These are phyloP conservation scores for Cheilosia vulpina DNA, from an alignment of 2,888 invertebrate species.

Conservation along the genomic window DNA sequence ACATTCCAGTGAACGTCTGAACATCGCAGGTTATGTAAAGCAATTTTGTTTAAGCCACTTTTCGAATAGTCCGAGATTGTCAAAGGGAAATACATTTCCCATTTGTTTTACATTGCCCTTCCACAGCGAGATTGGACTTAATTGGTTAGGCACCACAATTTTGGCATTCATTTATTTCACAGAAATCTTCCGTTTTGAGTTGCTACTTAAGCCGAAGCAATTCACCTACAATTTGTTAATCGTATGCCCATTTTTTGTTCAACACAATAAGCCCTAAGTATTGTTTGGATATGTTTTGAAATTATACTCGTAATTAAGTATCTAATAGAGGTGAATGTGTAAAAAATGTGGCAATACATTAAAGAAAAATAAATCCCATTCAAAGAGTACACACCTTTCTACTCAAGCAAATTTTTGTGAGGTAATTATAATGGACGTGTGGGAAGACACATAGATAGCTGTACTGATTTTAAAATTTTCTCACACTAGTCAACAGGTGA, in stretches of 20 bases:
- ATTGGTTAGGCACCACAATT: not conserved
- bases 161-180: not conserved
- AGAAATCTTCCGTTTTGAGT: not conserved
- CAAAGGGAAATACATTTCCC: not conserved
- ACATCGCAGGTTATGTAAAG: no score
- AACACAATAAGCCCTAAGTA: not conserved
- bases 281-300: not conserved
- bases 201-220: slow-evolving; percentile 3
- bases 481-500: not conserved
- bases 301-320: slow-evolving; percentile 13
- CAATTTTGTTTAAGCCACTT: no score
- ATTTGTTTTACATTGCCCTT: not conserved
- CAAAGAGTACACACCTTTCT: not conserved
- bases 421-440: slow-evolving; percentile 14
- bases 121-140: not conserved
- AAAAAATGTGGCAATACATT: slow-evolving; percentile 22
- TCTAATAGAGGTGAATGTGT: slow-evolving; percentile 7
- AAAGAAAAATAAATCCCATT: slow-evolving; percentile 16
- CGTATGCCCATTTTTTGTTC: not conserved
- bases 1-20: no score
- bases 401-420: slow-evolving; percentile 8
- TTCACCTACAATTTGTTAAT: slow-evolving; percentile 15
- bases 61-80: not conserved
- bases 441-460: slow-evolving; percentile 3
- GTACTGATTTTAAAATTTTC: not conserved